Percentiles rank a stretch among this genome's conserved stretches.
Conservation (phyloP, 1,140 invertebrate genomes). For the Pogonomyrmex barbatus region DNA sequence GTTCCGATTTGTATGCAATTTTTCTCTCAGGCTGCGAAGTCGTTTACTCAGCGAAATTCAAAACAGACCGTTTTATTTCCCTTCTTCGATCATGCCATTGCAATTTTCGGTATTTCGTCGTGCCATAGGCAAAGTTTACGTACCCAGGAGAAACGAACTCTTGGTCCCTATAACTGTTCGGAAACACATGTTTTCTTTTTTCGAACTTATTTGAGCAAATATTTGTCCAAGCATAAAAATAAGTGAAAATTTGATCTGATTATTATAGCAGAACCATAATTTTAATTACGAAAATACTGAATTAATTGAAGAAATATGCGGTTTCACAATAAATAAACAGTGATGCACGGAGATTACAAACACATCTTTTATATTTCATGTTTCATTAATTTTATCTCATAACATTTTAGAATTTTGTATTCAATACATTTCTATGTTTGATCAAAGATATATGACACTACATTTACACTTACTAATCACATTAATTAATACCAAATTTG, state of each 20-base stretch:
- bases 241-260: constrained; percentile 5
- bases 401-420: constrained; percentile 31
- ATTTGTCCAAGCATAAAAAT: constrained; percentile 24
- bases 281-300: not conserved
- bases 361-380: not conserved
- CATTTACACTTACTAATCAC: constrained; percentile 43
- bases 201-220: constrained; percentile 40
- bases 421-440: constrained; percentile 20
- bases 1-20: constrained; percentile 38
- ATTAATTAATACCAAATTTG: constrained; percentile 23
- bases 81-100: constrained; percentile 18
- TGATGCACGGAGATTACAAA: constrained; percentile 37
- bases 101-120: constrained; percentile 42
- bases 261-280: not conserved
- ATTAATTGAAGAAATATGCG: not conserved
- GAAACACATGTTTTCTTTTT: constrained; percentile 60
- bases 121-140: constrained; percentile 46
- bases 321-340: constrained; percentile 4
- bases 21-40: constrained; percentile 71
- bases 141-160: constrained; percentile 75
- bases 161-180: constrained; percentile 79
- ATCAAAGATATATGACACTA: constrained; percentile 30
- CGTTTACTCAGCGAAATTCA: constrained; percentile 45
- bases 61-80: constrained; percentile 43
- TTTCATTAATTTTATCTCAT: constrained; percentile 3